Conservation (phyloP, 2,113 vertebrate genomes). For the Halichoerus grypus region DNA sequence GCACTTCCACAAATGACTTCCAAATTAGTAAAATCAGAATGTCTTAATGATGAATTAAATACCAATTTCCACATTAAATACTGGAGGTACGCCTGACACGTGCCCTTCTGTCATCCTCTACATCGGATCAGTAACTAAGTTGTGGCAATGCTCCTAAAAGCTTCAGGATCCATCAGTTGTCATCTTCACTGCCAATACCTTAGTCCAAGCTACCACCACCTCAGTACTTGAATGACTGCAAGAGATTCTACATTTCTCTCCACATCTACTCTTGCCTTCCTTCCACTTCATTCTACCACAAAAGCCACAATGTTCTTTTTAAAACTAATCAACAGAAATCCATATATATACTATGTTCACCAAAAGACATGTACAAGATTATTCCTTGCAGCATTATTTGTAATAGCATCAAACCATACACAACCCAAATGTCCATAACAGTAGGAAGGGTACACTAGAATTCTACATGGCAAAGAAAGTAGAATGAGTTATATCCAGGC, state of each 20-base stretch:
- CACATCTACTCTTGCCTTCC: background rate
- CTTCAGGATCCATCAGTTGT: background rate
- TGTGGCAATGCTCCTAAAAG: background rate
- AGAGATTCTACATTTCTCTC: background rate
- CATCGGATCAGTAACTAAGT: background rate
- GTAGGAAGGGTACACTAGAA: background rate
- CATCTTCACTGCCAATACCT: background rate
- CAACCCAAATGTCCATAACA: background rate
- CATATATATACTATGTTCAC: background rate
- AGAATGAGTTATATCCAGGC: background rate
- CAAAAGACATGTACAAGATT: background rate
- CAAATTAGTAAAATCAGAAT: slow-evolving; percentile 8
- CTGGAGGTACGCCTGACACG: background rate
- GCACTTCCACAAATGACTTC: background rate
- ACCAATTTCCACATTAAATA: background rate
- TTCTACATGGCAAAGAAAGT: background rate
- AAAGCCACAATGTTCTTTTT: background rate
- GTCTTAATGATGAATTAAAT: background rate
- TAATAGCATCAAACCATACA: background rate
- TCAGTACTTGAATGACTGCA: no score
- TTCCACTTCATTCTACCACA: background rate
- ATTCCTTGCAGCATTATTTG: no score
- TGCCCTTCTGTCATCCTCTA: background rate
- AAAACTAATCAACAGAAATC: background rate
- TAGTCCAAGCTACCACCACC: background rate